Percentiles rank a stretch among this genome's conserved stretches.
These are phyloP conservation scores for Neoaliturus tenellus DNA, from an alignment of 2,888 invertebrate species.

Conservation along the genomic window DNA sequence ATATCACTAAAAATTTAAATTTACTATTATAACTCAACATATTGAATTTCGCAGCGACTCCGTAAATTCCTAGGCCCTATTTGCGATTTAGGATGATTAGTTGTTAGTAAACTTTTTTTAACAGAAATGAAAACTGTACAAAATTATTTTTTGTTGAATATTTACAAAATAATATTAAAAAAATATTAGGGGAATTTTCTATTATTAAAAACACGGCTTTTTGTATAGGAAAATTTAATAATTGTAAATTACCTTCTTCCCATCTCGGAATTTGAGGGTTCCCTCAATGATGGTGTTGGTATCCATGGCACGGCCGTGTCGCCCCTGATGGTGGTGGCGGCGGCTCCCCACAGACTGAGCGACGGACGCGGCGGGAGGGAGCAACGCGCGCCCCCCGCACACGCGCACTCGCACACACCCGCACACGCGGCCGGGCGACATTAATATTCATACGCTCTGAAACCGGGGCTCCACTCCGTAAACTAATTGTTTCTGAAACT, in stretches of 20 bases:
- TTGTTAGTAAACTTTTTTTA: too few species aligned
- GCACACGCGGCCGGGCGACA: not conserved
- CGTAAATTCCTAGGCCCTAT: too few species aligned
- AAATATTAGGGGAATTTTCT: too few species aligned
- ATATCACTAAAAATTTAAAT: too few species aligned
- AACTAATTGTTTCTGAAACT: slow-evolving; percentile 48
- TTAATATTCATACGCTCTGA: slow-evolving; percentile 45
- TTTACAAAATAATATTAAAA: too few species aligned
- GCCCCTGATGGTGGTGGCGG: not conserved
- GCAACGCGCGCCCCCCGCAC: not conserved
- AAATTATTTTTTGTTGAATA: too few species aligned
- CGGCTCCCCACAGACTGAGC: not conserved
- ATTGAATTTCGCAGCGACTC: too few species aligned
- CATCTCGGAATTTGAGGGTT: slow-evolving; percentile 92
- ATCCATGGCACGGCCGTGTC: slow-evolving; percentile 76
- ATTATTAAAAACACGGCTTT: too few species aligned
- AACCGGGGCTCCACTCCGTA: slow-evolving; percentile 22
- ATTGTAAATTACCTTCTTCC: slow-evolving; percentile 88
- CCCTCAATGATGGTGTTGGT: slow-evolving; percentile 92
- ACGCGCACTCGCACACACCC: not conserved
- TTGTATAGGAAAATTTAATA: not conserved
- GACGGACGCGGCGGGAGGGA: not conserved
- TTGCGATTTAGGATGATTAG: too few species aligned
- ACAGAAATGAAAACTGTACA: too few species aligned
- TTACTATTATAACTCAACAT: too few species aligned